phyloP scores from a whole-genome alignment of 2,113 vertebrate genomes.

The Upupa epops region DNA sequence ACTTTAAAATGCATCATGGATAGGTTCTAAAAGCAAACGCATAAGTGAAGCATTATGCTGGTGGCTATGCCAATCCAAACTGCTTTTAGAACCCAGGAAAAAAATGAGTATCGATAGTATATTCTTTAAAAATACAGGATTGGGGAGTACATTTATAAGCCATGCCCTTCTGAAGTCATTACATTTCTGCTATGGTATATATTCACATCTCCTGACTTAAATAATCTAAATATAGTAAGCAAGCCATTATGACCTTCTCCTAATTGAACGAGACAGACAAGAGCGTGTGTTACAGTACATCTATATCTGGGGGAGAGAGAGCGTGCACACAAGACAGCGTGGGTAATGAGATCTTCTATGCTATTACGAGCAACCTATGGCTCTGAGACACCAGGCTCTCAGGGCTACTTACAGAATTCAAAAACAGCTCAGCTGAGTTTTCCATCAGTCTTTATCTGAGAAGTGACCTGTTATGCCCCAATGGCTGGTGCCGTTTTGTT shows the following conservation, averaged over 20 bases:
- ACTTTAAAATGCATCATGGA: background rate
- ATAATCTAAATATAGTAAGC: constrained; percentile 35
- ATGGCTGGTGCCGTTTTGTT: background rate
- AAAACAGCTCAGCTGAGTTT: background rate
- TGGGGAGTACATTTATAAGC: background rate
- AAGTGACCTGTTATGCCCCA: background rate
- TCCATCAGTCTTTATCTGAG: constrained; percentile 2
- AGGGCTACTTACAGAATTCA: background rate
- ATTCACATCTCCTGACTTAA: constrained; percentile 28
- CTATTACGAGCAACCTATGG: constrained; percentile 45
- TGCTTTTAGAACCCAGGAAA: background rate
- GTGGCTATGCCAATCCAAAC: background rate
- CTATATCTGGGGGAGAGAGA: constrained; percentile 24
- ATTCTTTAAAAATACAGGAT: background rate
- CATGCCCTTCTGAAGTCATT: background rate
- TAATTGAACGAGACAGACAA: constrained; percentile 30
- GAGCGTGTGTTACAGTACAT: background rate
- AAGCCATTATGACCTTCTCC: constrained; percentile 33
- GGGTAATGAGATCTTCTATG: constrained; percentile 47
- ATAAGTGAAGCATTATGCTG: background rate
- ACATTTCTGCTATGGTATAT: background rate
- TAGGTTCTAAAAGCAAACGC: background rate
- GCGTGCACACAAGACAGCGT: background rate
- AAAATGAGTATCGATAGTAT: background rate
- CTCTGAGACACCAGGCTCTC: background rate